A percentile compares a stretch with the other conserved stretches of the same genome.
Conservation (phyloP, 2,797 vertebrate genomes). For the Sebastes elongatus region DNA sequence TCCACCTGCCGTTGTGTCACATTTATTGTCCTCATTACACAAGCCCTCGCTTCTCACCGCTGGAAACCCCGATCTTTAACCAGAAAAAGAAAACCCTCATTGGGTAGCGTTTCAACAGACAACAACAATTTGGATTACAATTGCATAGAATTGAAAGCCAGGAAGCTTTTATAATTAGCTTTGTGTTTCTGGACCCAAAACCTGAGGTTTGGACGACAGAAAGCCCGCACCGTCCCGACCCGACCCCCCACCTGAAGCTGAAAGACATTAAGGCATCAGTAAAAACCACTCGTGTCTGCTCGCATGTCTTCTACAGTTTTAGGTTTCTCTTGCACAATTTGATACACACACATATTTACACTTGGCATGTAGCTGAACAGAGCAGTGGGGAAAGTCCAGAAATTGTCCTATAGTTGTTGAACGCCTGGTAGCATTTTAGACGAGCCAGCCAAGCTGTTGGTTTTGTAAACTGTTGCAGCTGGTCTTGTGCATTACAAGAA, state of each 20-base stretch:
- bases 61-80: constrained; percentile 10
- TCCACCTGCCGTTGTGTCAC: constrained; percentile 46
- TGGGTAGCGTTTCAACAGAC: constrained; percentile 29
- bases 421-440: constrained; percentile 80
- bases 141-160: constrained; percentile 25
- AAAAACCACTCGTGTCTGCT: constrained; percentile 73
- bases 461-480: constrained; percentile 84
- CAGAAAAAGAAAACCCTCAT: neutral
- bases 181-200: constrained; percentile 39
- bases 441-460: constrained; percentile 77
- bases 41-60: neutral
- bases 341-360: constrained; percentile 78
- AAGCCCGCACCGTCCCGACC: constrained; percentile 38
- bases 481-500: constrained; percentile 69
- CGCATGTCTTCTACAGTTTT: constrained; percentile 74
- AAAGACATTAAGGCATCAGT: constrained; percentile 78
- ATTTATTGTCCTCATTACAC: constrained; percentile 14
- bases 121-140: constrained; percentile 40
- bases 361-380: constrained; percentile 67
- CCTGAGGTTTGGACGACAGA: constrained; percentile 50
- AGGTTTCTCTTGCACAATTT: constrained; percentile 75
- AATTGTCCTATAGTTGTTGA: constrained; percentile 67
- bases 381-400: constrained; percentile 62
- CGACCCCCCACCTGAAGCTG: constrained; percentile 61
- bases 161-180: constrained; percentile 49